Evolutionary conservation across 2,888 invertebrate genomes (phyloP), one percentile per base, ranked within the genome.

Genomic region (Entomobrya proxima): DNA sequence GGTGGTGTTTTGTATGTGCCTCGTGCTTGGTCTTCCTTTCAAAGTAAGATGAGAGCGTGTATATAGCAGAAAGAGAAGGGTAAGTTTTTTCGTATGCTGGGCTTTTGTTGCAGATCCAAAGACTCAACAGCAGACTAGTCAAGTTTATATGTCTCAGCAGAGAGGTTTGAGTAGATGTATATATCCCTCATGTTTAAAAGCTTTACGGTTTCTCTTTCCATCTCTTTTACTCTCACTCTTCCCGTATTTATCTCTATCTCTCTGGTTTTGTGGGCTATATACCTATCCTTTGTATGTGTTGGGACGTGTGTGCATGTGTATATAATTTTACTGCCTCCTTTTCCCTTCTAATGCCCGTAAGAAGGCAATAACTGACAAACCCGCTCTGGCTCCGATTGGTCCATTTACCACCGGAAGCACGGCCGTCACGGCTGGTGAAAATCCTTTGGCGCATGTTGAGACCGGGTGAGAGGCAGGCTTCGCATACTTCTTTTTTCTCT

Each of bases 381-480:
- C 89, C 89, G 89, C 89, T 89, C 87, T 85, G 52, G 79, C 85
- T 85, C 85, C 83, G 86, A 88, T 88, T 88, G 90, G 90, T 88
- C 79, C 85, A 82, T 61, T 72, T 78, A 80, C 79, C 64, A 90
- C 88, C 90, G 89, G 90, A 89, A 90, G 89, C 89, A 86, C 88
- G 85, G 88, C 88, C 88, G 88, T 87, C 86, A 85, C 88, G 87
- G 87, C 87, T 84, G 87, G 86, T 75, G 86, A 88, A 88, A 89
- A 88, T 88, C 86, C 84, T 84, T 86, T 87, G 85, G 90, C 90
- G 90, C 90, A 90, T 89, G 89, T 79, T 80, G 83, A 85, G 87
- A 85, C 69, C 85, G 75, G 83, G 78, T 74, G 72, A 85, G 87
- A 82, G 85, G 87, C 81, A 87, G 85, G 85, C 87, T 88, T 83